These are phyloP conservation scores for Syngnathus typhle DNA, from an alignment of 2,113 vertebrate species.

Conservation along the genomic window DNA sequence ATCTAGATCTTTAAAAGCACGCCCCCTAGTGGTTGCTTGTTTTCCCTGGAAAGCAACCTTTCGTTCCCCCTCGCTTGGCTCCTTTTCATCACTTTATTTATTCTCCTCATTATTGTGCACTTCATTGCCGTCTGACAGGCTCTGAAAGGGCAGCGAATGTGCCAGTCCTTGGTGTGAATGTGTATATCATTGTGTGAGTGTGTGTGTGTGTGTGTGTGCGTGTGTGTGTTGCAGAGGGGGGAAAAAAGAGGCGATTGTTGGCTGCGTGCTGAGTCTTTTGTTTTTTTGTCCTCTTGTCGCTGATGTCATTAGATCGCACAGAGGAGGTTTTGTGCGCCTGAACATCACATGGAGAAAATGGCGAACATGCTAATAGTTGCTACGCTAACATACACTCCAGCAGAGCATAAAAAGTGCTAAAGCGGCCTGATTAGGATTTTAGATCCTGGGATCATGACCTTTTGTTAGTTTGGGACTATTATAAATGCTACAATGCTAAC, in stretches of 20 bases:
- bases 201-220: slow-evolving; percentile 25
- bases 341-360: background rate
- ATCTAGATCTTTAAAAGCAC: background rate
- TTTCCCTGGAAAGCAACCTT: background rate
- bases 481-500: background rate
- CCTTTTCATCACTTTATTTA: slow-evolving; percentile 32
- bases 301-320: slow-evolving; percentile 60
- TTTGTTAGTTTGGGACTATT: background rate
- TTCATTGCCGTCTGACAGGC: slow-evolving; percentile 44
- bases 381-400: background rate
- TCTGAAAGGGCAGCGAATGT: slow-evolving; percentile 50
- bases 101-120: slow-evolving; percentile 39
- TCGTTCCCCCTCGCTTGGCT: slow-evolving; percentile 13
- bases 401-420: background rate
- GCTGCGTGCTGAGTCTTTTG: slow-evolving; percentile 39
- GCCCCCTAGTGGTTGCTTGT: slow-evolving; percentile 4
- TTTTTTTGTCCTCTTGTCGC: slow-evolving; percentile 36
- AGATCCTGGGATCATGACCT: background rate
- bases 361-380: background rate
- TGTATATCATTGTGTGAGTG: slow-evolving; percentile 30
- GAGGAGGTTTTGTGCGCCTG: slow-evolving; percentile 33
- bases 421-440: background rate
- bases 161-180: slow-evolving; percentile 32
- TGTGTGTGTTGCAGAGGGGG: slow-evolving; percentile 25
- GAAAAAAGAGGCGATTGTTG: slow-evolving; percentile 50